Conservation (phyloP, 1,140 invertebrate species). For the Drosophila equinoxialis region DNA sequence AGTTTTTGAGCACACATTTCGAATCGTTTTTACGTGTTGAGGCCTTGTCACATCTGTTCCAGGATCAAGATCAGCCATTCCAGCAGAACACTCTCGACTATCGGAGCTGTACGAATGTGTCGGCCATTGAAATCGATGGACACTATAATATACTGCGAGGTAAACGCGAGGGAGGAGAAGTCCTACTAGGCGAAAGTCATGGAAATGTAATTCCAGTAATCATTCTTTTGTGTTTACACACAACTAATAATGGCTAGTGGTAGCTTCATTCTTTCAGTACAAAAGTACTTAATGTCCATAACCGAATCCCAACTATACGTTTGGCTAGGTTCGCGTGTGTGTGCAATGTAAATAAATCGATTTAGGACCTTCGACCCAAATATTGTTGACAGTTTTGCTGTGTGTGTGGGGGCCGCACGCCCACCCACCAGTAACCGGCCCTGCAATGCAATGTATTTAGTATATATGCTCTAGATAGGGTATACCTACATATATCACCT, state of each 20-base stretch:
- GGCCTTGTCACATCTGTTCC: slow-evolving; percentile 94
- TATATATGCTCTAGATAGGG: neutral
- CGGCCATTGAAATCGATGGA: slow-evolving; percentile 83
- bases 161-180: slow-evolving; percentile 4
- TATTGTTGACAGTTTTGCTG: slow-evolving; percentile 3
- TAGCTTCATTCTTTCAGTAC: neutral
- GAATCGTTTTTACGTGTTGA: slow-evolving; percentile 95
- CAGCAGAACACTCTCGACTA: slow-evolving; percentile 77
- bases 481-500: too few species aligned
- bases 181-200: too few species aligned
- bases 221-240: too few species aligned
- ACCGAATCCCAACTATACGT: neutral
- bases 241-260: too few species aligned
- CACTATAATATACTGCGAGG: slow-evolving; percentile 62
- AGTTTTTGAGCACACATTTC: slow-evolving; percentile 92
- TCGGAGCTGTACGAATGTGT: slow-evolving; percentile 83
- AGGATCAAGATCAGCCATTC: slow-evolving; percentile 85
- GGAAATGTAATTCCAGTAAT: too few species aligned
- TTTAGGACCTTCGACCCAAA: neutral
- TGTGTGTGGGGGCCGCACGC: neutral
- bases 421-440: neutral
- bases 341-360: slow-evolving; percentile 4
- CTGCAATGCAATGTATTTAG: neutral
- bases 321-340: neutral
- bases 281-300: neutral